Conservation (phyloP, 2,888 invertebrate genomes). For the Andrena marginata region DNA sequence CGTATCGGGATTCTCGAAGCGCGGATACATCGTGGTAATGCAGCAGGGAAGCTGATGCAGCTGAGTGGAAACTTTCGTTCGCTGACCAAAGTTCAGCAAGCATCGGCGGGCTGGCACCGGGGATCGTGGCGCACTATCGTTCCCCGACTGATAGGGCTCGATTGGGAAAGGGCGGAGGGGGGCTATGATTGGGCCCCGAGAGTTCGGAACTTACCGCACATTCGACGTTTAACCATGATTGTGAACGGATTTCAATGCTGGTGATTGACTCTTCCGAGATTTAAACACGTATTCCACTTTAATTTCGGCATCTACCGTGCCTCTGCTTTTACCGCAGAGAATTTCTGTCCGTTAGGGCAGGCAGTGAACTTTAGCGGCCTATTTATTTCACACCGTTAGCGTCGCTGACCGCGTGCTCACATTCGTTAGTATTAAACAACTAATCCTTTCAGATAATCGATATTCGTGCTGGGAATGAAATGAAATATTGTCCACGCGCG, state of each 20-base stretch:
- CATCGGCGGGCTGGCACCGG: conserved; percentile 51
- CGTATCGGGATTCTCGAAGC: conserved; percentile 69
- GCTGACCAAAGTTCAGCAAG: conserved; percentile 55
- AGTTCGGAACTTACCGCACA: conserved; percentile 39
- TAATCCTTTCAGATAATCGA: too few relatives aligned
- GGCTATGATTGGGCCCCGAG: conserved; percentile 39
- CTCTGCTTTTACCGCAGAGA: too few relatives aligned
- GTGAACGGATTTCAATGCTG: conserved; percentile 34
- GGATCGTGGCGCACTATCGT: conserved; percentile 50
- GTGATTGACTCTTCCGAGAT: conserved; percentile 17
- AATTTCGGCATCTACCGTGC: background rate
- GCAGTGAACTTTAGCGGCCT: too few relatives aligned
- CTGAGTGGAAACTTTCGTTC: conserved; percentile 62
- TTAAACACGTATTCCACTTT: conserved; percentile 2
- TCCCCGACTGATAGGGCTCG: conserved; percentile 7
- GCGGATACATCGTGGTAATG: conserved; percentile 48
- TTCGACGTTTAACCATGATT: conserved; percentile 35
- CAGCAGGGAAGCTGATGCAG: conserved; percentile 55
- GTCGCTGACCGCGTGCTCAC: too few relatives aligned
- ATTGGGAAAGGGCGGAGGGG: conserved; percentile 15
- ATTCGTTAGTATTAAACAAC: too few relatives aligned
- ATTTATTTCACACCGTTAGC: too few relatives aligned
- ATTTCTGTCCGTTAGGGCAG: too few relatives aligned
- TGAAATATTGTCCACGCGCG: too few relatives aligned
- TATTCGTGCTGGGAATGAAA: too few relatives aligned